A percentile compares a stretch with the other conserved stretches of the same genome.
These are phyloP conservation scores for Sipha flava DNA, from an alignment of 1,140 invertebrate species.

Conservation along the genomic window DNA sequence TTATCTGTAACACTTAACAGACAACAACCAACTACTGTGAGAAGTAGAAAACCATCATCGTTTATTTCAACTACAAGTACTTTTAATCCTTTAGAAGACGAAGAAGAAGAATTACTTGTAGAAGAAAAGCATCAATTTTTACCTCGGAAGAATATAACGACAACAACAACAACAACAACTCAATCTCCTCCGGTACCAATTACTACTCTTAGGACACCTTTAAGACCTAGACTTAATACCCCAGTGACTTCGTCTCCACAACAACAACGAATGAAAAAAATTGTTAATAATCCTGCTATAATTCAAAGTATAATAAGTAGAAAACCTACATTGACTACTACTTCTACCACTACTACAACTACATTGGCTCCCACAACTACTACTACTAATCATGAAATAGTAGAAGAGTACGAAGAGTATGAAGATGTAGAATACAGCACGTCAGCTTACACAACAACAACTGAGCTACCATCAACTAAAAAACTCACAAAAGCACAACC, in stretches of 20 bases:
- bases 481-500: neutral
- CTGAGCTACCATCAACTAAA: neutral
- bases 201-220: neutral
- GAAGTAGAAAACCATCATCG: neutral
- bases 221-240: neutral
- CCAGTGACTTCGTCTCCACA: neutral
- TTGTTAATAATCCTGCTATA: neutral
- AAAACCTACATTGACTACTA: neutral
- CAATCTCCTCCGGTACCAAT: neutral
- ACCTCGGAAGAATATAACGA: neutral
- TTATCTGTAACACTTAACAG: neutral
- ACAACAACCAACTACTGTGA: neutral
- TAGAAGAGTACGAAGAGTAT: neutral
- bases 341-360: neutral
- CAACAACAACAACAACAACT: neutral
- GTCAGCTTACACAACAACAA: neutral
- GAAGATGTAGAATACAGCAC: neutral
- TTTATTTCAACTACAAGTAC: neutral
- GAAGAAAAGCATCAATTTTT: neutral
- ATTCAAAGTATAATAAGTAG: neutral
- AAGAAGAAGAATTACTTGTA: neutral
- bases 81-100: neutral
- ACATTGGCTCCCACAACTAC: neutral
- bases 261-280: conserved; percentile 13
- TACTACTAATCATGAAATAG: neutral